Conservation (phyloP, 2,888 invertebrate species). For the Pterostichus niger region DNA sequence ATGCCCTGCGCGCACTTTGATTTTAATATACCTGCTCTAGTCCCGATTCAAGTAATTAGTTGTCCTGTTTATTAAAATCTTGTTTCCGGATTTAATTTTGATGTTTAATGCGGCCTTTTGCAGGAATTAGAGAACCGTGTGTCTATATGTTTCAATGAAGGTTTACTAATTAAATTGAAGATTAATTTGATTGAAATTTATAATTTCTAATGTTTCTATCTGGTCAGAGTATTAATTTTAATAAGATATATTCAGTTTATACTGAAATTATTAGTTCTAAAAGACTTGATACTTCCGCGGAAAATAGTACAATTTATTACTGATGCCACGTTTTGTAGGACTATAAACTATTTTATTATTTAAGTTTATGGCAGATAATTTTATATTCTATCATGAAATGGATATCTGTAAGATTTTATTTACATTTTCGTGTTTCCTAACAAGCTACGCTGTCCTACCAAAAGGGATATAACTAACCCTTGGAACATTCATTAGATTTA, state of each 20-base stretch:
- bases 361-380: background rate
- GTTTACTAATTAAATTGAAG: background rate
- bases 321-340: background rate
- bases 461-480: no score
- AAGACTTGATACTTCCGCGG: background rate
- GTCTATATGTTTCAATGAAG: background rate
- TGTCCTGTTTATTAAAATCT: constrained; percentile 26
- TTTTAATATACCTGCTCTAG: background rate
- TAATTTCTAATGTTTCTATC: no score
- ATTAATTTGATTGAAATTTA: background rate
- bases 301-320: background rate
- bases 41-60: background rate
- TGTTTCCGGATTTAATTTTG: background rate
- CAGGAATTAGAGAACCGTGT: background rate
- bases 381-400: background rate
- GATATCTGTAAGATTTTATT: constrained; percentile 13
- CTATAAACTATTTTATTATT: constrained; percentile 15
- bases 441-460: no score
- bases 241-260: no score
- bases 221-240: no score
- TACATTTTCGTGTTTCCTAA: background rate
- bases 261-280: no score
- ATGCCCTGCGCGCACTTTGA: constrained; percentile 11
- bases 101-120: constrained; percentile 12
- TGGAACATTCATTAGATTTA: no score